Percentiles rank a stretch among this genome's conserved stretches.
These are phyloP conservation scores for Drosophila merina DNA, from an alignment of 2,888 invertebrate species.

Conservation along the genomic window DNA sequence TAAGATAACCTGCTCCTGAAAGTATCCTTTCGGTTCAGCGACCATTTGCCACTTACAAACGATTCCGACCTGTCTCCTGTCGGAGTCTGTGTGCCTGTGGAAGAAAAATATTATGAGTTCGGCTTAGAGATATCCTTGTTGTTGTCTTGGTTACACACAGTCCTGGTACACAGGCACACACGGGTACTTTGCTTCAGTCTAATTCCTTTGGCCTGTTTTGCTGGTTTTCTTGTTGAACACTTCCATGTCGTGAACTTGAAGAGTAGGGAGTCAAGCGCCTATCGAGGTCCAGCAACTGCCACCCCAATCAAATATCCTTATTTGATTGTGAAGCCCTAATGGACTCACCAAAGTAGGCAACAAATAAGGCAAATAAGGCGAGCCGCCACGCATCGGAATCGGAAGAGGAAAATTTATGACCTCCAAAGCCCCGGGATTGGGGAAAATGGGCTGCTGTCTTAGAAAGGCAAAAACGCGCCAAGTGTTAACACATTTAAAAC, in stretches of 20 bases:
- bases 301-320: neutral
- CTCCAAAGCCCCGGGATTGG: slow-evolving; percentile 2
- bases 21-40: slow-evolving; percentile 62
- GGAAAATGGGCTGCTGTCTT: neutral
- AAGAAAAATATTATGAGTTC: slow-evolving; percentile 55
- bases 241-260: slow-evolving; percentile 19
- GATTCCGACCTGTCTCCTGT: slow-evolving; percentile 22
- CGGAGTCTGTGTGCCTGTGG: slow-evolving; percentile 23
- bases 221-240: slow-evolving; percentile 8
- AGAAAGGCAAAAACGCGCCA: slow-evolving; percentile 41
- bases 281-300: neutral
- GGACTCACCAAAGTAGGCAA: slow-evolving; percentile 45
- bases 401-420: slow-evolving; percentile 20
- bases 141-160: slow-evolving; percentile 10
- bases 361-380: slow-evolving; percentile 51
- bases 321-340: slow-evolving; percentile 26
- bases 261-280: slow-evolving; percentile 11
- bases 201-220: slow-evolving; percentile 12
- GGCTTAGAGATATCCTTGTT: slow-evolving; percentile 34
- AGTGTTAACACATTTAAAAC: slow-evolving; percentile 62
- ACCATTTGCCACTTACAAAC: slow-evolving; percentile 44
- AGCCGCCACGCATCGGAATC: slow-evolving; percentile 1
- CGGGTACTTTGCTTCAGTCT: neutral
- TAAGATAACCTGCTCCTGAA: slow-evolving; percentile 26
- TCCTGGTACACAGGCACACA: neutral